Percentiles rank a stretch among this genome's conserved stretches.
Conservation (phyloP, 2,888 invertebrate species). For the Ganaspis brasiliensis region DNA sequence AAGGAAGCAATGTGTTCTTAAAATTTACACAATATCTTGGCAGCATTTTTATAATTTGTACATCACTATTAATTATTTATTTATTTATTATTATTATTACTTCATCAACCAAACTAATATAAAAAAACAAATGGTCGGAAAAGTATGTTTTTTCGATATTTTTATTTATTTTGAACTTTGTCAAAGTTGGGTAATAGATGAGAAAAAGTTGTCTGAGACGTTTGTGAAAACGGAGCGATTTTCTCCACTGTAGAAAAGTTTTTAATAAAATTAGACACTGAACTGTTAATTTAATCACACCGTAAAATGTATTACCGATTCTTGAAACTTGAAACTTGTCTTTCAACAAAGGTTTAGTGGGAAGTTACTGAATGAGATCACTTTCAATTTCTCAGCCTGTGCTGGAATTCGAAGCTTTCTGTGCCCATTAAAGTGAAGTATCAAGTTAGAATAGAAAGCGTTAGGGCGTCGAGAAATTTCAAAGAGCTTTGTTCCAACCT, state of each 20-base stretch:
- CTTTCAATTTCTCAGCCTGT: constrained; percentile 39
- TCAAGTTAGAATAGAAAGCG: constrained; percentile 41
- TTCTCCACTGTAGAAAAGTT: constrained; percentile 45
- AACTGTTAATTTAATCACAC: constrained; percentile 5
- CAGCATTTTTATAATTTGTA: too few relatives aligned
- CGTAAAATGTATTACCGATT: constrained; percentile 32
- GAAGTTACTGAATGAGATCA: constrained; percentile 38
- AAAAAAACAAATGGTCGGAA: too few relatives aligned
- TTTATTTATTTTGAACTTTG: too few relatives aligned
- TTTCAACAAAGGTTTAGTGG: constrained; percentile 31
- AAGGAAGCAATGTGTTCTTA: too few relatives aligned
- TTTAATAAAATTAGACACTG: constrained; percentile 30
- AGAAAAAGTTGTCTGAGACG: too few relatives aligned
- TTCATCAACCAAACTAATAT: too few relatives aligned
- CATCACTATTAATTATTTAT: too few relatives aligned
- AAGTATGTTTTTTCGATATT: too few relatives aligned
- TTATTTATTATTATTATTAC: too few relatives aligned
- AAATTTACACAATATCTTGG: too few relatives aligned
- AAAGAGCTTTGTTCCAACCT: constrained; percentile 30
- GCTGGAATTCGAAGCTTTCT: constrained; percentile 39
- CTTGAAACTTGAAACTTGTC: constrained; percentile 34
- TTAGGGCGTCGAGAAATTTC: constrained; percentile 37
- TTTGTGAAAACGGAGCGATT: background rate
- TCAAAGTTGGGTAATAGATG: too few relatives aligned
- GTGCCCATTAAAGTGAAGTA: constrained; percentile 36